Percentiles rank a stretch among this genome's conserved stretches.
phyloP scores from a whole-genome alignment of 2,113 vertebrate species.

The Hiodon tergisus region DNA sequence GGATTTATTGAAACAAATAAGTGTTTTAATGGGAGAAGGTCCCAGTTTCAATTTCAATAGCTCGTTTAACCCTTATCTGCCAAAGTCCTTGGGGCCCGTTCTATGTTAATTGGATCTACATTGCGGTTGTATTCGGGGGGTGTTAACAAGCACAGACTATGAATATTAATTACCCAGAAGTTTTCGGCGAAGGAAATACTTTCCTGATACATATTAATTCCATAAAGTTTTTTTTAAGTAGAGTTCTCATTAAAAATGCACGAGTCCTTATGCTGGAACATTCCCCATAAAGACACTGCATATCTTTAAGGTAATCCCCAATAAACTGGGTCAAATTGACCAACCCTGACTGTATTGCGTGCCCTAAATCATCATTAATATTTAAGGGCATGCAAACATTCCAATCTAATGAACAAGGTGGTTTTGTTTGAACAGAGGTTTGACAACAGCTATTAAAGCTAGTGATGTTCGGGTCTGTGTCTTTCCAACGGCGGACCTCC shows the following conservation, averaged over 20 bases:
- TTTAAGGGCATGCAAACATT: conserved; percentile 55
- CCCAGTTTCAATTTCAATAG: conserved; percentile 65
- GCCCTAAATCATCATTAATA: conserved; percentile 48
- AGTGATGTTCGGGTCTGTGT: conserved; percentile 41
- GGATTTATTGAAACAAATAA: conserved; percentile 65
- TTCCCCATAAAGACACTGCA: conserved; percentile 58
- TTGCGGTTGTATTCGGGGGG: conserved; percentile 71
- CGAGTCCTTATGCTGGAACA: conserved; percentile 50
- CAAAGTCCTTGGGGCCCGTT: conserved; percentile 72
- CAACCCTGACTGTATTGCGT: conserved; percentile 42
- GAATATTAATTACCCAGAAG: conserved; percentile 87
- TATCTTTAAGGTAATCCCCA: conserved; percentile 63
- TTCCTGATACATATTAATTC: conserved; percentile 84
- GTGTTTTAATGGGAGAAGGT: conserved; percentile 61
- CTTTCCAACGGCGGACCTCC: conserved; percentile 40
- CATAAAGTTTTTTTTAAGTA: conserved; percentile 72
- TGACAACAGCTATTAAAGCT: conserved; percentile 51
- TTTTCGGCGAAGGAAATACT: conserved; percentile 76
- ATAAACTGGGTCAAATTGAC: conserved; percentile 63
- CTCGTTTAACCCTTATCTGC: conserved; percentile 75
- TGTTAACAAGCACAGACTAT: conserved; percentile 83
- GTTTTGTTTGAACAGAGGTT: conserved; percentile 42
- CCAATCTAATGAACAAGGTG: conserved; percentile 31
- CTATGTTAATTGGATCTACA: conserved; percentile 70
- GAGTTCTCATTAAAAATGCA: conserved; percentile 77